These are phyloP conservation scores for Thera obeliscata DNA, from an alignment of 2,888 invertebrate species.

Conservation along the genomic window DNA sequence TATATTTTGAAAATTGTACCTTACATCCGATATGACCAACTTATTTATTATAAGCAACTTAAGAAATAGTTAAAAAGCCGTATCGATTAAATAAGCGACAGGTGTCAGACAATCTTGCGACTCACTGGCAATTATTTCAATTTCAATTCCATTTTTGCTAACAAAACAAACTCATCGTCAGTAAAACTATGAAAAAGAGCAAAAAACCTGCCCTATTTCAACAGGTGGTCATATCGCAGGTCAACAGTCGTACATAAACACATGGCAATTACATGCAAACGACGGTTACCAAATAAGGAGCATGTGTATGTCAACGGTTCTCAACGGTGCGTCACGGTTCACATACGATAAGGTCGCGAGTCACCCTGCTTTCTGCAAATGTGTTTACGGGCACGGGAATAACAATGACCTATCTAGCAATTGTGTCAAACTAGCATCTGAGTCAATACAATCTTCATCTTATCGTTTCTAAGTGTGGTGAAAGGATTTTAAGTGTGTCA, in stretches of 20 bases:
- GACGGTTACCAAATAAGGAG: slow-evolving; percentile 30
- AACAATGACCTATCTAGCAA: neutral
- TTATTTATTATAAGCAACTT: no score
- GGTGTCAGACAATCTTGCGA: no score
- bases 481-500: no score
- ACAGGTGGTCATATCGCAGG: slow-evolving; percentile 23
- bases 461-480: no score
- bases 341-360: slow-evolving; percentile 27
- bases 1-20: no score
- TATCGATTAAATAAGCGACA: no score
- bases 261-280: slow-evolving; percentile 30
- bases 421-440: neutral
- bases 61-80: no score
- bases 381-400: slow-evolving; percentile 7
- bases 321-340: slow-evolving; percentile 52
- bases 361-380: slow-evolving; percentile 3
- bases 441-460: no score
- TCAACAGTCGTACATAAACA: slow-evolving; percentile 17
- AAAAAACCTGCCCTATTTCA: slow-evolving; percentile 11
- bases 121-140: no score
- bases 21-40: no score
- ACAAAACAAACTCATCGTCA: no score
- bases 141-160: no score
- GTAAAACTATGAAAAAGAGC: neutral
- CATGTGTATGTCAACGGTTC: slow-evolving; percentile 47